Evolutionary conservation across 2,888 invertebrate species (phyloP), one percentile per base, ranked within the genome.

Genomic region (Caenorhabditis sulstoni): DNA sequence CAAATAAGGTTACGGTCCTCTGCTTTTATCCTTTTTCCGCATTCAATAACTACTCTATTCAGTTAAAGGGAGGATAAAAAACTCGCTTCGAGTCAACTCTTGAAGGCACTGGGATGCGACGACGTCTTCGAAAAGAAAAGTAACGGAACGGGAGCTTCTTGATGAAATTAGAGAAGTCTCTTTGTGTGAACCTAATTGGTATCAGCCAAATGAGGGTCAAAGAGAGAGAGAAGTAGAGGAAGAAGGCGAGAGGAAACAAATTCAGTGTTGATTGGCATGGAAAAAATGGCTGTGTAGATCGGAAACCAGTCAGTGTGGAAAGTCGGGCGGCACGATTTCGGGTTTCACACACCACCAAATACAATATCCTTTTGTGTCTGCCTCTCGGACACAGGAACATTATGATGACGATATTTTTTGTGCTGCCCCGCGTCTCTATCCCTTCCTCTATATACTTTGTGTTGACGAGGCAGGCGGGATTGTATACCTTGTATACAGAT

Each of bases 311-410:
- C 39, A n/a, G 22, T 44, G 61, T 50, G 52, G 23, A 47, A 49
- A 67, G 39, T 58, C 55, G 66, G 53, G 14, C 41, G 20, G 57
- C 57, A 61, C 68, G 59, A 67, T 67, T 58, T 68, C 61, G 70
- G 70, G 61, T 70, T 70, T 70, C 70, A 70, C 61, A 70, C 70
- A 70, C 70, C 67, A 50, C 29, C 70, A 61, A 53, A 55, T 55
- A 70, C 12, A n/a, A 53, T 61, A 70, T 70, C 59, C 62, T 62
- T 62, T 62, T 49, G 70, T 70, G 55, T 22, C 37, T 70, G 53
- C 35, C 53, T 70, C 70, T 59, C 59, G 39, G 55, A 39, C 29
- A 7, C 29, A 3, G 53, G 71, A 61, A 64, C 61, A 61, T 64
- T 71, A 64, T 64, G 39, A 64, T 50, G 37, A 39, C 39, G 16